Evolutionary conservation across 92 coral and sea anemone species (phyloP), one percentile per base, ranked within the genome.

Genomic region (Heliopora coerulea): DNA sequence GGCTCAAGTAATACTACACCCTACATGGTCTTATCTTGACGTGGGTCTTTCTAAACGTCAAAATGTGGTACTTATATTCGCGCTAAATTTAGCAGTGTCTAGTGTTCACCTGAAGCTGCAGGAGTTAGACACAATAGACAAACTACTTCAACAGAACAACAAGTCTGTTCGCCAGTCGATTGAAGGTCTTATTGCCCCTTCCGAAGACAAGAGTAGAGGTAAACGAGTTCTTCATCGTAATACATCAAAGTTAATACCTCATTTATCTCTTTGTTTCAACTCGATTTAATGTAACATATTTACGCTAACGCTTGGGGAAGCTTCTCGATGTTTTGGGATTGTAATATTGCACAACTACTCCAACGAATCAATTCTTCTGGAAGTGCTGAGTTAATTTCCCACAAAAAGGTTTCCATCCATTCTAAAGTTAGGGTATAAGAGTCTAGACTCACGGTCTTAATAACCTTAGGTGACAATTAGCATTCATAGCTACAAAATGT

Each of bases 41-140:
- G 77, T 70, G 77, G 72, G 63, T 70, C 64, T 49, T 49, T 20
- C 31, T 63, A 34, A 30, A 21, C 37, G 56, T 56, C 57, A 56
- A 52, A 68, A 67, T 70, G 61, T 34, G 52, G 39, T 70, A 58
- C 77, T 52, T 70, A 70, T 70, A 70, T 54, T 54, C 63, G 62
- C 15, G 77, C 77, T 70, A 70, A 70, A 70, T 52, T 70, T 70
- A 70, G 77, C 17, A n/a, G 25, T 30, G 77, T 70, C 77, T 70
- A 48, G 49, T 50, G 35, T 70, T 54, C 77, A 70, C 62, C 77
- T 49, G 77, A 28, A 70, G 77, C 6, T 63, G 11, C 24, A 56
- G 63, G 35, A 54, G 63, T 50, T 32, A 54, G 63, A 70, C 37
- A 70, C 49, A 70, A 70, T 63, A 26, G 63, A 67, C 56, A 11